Base-by-base conservation (phyloP, 2,888 invertebrate genomes). In the Torymus texanus region DNA sequence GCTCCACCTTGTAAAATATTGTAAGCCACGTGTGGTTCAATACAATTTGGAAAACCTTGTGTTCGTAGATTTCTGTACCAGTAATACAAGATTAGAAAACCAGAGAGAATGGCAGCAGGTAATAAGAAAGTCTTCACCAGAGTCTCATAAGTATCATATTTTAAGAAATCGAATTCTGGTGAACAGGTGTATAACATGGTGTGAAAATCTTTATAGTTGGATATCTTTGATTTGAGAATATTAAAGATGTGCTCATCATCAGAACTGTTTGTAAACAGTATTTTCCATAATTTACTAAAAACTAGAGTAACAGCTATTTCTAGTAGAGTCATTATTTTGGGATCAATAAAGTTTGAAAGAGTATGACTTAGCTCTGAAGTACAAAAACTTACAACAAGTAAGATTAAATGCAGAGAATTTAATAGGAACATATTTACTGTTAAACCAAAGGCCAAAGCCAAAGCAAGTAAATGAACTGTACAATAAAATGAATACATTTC, bases 131-230 rank as follows among this genome's bases (percentile, higher is more conserved):
- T 93, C 70, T 90, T 88, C 0, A 90, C 85, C 18, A 95, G 87
- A 66, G 92, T 92, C 56, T 89, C 87, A 0, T 93, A 86, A 3
- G 94, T 91, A 24, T 90, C 91, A 68, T 91, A 88, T 0, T 93
- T 93, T 63, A 96, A 87, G 86, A 95, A 95, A 85, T 95, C 95
- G 87, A 96, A 96, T 78, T 95, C 95, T 0, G 92, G 92, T 0
- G 95, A 93, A 88, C 96, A 96, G 0, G 95, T 95, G 85, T 96
- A 96, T 2, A 97, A 88, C 86, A 95, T 88, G 0, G 95, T 95
- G 85, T 96, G 95, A 86, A 96, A 96, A 83, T 92, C 94, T 84
- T 92, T 93, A 86, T 92, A 95, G 83, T 92, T 89, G 0, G 92
- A 92, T 73, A 96, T 92, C 87, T 96, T 96, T 0, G 95, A 92